Evolutionary conservation across 2,888 invertebrate species (phyloP).

Genomic region (Lithophane socia): DNA sequence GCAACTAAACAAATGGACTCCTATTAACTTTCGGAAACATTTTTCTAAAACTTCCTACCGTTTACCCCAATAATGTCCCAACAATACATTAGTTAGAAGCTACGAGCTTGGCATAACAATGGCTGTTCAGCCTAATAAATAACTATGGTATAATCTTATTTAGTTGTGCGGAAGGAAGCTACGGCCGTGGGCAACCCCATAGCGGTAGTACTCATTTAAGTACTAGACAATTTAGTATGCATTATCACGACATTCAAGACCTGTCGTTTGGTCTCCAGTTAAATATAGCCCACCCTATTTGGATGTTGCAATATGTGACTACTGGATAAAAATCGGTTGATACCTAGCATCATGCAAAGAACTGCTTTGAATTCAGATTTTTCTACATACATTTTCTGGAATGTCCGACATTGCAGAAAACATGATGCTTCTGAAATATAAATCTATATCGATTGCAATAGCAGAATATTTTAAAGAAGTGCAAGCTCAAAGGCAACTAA

Average conservation of each 20-base stretch:
- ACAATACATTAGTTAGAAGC: slow-evolving; percentile 41
- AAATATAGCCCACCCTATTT: slow-evolving; percentile 36
- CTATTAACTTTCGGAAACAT: slow-evolving; percentile 27
- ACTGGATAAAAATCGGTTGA: slow-evolving; percentile 4
- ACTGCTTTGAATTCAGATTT: neutral
- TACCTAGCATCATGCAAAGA: neutral
- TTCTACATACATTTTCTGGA: neutral
- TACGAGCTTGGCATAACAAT: slow-evolving; percentile 52
- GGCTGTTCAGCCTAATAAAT: slow-evolving; percentile 43
- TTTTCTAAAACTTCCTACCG: slow-evolving; percentile 32
- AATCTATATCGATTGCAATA: neutral
- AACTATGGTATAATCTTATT: slow-evolving; percentile 49
- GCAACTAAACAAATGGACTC: slow-evolving; percentile 17
- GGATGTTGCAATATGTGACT: neutral
- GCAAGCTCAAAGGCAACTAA: neutral
- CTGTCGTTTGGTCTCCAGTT: slow-evolving; percentile 27
- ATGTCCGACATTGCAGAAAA: neutral
- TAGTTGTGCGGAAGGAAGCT: slow-evolving; percentile 55
- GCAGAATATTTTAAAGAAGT: neutral
- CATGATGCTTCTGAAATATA: neutral
- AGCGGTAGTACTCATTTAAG: slow-evolving; percentile 30
- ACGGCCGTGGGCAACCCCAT: slow-evolving; percentile 45
- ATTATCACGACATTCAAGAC: slow-evolving; percentile 21
- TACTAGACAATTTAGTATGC: slow-evolving; percentile 37
- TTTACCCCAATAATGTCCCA: slow-evolving; percentile 37